Percentiles rank a stretch among this genome's conserved stretches.
Conservation (phyloP, 30 jellyfish, hydroid and myxozoan genomes). For the Cassiopea andromeda region DNA sequence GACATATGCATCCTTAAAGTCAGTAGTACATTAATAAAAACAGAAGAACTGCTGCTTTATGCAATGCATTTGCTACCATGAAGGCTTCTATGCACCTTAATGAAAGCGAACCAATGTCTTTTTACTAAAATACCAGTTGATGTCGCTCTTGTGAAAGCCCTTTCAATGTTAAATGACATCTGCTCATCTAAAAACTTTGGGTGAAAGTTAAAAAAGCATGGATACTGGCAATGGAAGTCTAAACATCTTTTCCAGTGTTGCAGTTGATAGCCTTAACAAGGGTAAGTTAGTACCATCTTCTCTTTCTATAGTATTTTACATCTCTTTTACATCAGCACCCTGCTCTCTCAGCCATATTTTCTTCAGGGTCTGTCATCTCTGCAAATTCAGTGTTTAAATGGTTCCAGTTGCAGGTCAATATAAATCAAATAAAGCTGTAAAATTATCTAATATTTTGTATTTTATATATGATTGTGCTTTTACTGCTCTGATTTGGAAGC, state of each 20-base stretch:
- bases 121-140: not conserved
- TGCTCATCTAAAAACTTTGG: not conserved
- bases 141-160: not conserved
- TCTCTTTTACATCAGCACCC: not conserved
- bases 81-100: not conserved
- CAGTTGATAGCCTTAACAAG: not conserved
- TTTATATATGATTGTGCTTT: not conserved
- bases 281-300: not conserved
- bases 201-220: not conserved
- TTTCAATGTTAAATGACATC: not conserved
- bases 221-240: not conserved
- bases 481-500: not conserved
- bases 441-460: not conserved
- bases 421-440: not conserved
- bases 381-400: not conserved
- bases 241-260: not conserved
- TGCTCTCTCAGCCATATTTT: not conserved
- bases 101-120: slow-evolving; percentile 6
- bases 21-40: not conserved
- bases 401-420: not conserved
- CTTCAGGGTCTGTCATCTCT: not conserved
- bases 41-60: not conserved
- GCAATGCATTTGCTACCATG: not conserved
- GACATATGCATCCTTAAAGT: not conserved
- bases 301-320: not conserved